Evolutionary conservation across 2,797 vertebrate species (phyloP).

Genomic region (Hypotaenidia okinawae): DNA sequence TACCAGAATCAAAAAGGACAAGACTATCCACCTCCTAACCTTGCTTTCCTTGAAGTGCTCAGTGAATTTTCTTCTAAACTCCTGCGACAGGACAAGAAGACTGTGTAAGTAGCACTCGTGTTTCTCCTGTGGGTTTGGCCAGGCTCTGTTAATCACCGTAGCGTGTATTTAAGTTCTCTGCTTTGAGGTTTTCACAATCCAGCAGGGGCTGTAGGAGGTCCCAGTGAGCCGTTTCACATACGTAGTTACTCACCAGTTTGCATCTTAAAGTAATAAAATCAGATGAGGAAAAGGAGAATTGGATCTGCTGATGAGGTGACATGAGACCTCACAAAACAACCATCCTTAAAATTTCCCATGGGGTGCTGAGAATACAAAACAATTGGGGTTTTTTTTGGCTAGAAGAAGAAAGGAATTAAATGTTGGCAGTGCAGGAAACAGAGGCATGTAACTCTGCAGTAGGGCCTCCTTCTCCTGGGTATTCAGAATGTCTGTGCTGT

Average conservation of each 20-base stretch:
- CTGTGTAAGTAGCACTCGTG: slow-evolving; percentile 88
- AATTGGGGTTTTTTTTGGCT: not conserved
- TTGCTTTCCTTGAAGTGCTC: slow-evolving; percentile 97
- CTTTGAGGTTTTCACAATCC: not conserved
- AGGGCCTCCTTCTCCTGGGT: not conserved
- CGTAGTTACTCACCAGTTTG: not conserved
- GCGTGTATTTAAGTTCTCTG: not conserved
- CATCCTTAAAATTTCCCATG: not conserved
- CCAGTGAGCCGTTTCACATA: not conserved
- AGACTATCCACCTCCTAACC: slow-evolving; percentile 93
- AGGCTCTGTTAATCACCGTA: not conserved
- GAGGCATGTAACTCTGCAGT: not conserved
- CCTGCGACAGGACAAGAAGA: slow-evolving; percentile 97
- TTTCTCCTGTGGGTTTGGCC: not conserved
- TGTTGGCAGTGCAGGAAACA: not conserved
- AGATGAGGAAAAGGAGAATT: not conserved
- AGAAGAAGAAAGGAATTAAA: not conserved
- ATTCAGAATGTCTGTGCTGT: not conserved
- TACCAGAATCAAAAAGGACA: slow-evolving; percentile 96
- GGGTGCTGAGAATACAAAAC: not conserved
- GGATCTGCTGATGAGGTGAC: not conserved
- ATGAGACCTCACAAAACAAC: not conserved
- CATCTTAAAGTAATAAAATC: slow-evolving; percentile 4
- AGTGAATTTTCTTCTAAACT: slow-evolving; percentile 99
- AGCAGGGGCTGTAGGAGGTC: not conserved